A percentile compares a stretch with the other conserved stretches of the same genome.
These are phyloP conservation scores for Epirrhoe tristata DNA, from an alignment of 2,888 invertebrate species.

Conservation along the genomic window DNA sequence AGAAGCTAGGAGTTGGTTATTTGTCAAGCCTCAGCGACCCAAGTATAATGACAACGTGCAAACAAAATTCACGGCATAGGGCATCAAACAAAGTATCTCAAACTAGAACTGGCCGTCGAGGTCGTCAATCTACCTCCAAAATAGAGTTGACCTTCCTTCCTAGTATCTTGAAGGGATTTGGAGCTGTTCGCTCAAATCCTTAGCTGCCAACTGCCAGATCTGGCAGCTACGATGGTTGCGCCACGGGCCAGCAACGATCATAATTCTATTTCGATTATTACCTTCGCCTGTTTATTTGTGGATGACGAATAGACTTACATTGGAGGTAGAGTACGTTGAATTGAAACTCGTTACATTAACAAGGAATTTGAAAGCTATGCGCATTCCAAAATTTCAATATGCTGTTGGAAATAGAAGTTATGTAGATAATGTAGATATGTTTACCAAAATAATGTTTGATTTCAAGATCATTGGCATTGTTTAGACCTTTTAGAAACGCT, in stretches of 20 bases:
- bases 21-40: neutral
- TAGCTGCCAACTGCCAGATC: constrained; percentile 63
- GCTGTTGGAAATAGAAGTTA: neutral
- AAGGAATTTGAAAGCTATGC: constrained; percentile 81
- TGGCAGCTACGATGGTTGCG: constrained; percentile 78
- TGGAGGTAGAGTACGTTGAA: constrained; percentile 53
- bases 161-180: constrained; percentile 46
- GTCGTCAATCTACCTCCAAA: constrained; percentile 9
- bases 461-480: neutral
- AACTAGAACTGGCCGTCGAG: neutral
- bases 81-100: neutral
- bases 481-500: too few relatives aligned
- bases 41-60: neutral
- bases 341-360: constrained; percentile 71
- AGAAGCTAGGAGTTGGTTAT: neutral
- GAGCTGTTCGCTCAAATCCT: constrained; percentile 59
- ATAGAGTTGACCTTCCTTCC: constrained; percentile 38
- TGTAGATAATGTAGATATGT: neutral
- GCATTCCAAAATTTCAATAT: constrained; percentile 37
- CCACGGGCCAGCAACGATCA: constrained; percentile 66
- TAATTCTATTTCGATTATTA: constrained; percentile 85
- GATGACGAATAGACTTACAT: constrained; percentile 79
- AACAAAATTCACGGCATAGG: neutral
- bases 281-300: constrained; percentile 82
- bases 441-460: neutral